Conservation (phyloP, 2,113 vertebrate species). For the Urocitellus parryii region DNA sequence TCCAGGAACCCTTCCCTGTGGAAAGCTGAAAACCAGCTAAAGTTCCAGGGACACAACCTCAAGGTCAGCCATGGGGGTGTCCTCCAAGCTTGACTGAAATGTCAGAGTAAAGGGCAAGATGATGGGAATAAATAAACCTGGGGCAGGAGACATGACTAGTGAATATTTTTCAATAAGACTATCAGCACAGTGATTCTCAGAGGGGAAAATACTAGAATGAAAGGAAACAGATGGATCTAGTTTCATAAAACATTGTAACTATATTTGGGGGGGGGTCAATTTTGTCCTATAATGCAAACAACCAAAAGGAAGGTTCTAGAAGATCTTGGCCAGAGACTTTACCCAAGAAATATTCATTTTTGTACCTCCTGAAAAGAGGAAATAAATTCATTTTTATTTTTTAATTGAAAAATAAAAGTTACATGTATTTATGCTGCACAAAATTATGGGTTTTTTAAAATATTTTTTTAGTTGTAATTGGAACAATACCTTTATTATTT, state of each 20-base stretch:
- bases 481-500: too few relatives aligned
- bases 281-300: neutral
- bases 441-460: too few relatives aligned
- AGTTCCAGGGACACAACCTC: neutral
- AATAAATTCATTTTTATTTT: neutral
- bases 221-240: neutral
- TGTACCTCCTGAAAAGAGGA: neutral
- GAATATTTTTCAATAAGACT: neutral
- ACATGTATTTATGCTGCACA: neutral
- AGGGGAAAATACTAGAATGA: neutral
- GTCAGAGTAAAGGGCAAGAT: neutral
- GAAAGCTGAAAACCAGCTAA: neutral
- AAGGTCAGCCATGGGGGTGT: neutral
- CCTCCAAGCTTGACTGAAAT: neutral
- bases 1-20: neutral
- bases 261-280: neutral
- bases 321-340: neutral
- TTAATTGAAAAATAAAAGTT: neutral
- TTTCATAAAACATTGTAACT: neutral
- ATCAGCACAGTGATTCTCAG: neutral
- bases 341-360: conserved; percentile 27
- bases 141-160: neutral
- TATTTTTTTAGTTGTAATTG: too few relatives aligned
- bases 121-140: neutral
- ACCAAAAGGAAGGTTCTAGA: conserved; percentile 1